Evolutionary conservation across 2,888 invertebrate genomes (phyloP), one percentile per base, ranked within the genome.

Genomic region (Cantharis nigra): DNA sequence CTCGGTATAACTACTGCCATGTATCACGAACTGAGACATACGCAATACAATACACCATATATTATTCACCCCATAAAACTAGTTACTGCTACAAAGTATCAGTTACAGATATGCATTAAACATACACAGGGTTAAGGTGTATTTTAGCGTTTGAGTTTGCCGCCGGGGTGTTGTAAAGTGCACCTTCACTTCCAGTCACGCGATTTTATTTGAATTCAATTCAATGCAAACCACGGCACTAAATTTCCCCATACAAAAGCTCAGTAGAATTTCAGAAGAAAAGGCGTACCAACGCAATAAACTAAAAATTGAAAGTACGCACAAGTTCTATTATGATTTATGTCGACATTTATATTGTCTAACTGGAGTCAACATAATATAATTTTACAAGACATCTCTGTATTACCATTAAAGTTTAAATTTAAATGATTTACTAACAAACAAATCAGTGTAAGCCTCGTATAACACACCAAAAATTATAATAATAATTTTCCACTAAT

Each of bases 31-130:
- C 80, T 77, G 79, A 85, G 84, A 86, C 85, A 85, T 83, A 85
- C 85, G 86, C 85, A 86, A 86, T 83, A 87, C 86, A 87, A 87
- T 87, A 85, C 86, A 84, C 85, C 85, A 85, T 87, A 87, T 86
- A 86, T 87, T 87, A 87, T 86, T 85, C 86, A 86, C 85, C 86
- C 86, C 84, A 85, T 86, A 86, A 86, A 87, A 86, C 86, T 86
- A 86, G 86, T 86, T 86, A 86, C 85, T 82, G 85, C 83, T 81
- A 81, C 83, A 82, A 82, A 82, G 82, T 82, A 82, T 82, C 82
- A 80, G 81, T 82, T 82, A 82, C 81, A 81, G 80, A 81, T 81
- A 81, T 82, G 80, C 82, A 81, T 80, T 81, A 82, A 80, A 82
- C 81, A 82, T 81, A 81, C 75, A 76, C 76, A 77, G 79, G 78